Evolutionary conservation across 2,113 vertebrate species (phyloP).

Genomic region (Girardinichthys multiradiatus): DNA sequence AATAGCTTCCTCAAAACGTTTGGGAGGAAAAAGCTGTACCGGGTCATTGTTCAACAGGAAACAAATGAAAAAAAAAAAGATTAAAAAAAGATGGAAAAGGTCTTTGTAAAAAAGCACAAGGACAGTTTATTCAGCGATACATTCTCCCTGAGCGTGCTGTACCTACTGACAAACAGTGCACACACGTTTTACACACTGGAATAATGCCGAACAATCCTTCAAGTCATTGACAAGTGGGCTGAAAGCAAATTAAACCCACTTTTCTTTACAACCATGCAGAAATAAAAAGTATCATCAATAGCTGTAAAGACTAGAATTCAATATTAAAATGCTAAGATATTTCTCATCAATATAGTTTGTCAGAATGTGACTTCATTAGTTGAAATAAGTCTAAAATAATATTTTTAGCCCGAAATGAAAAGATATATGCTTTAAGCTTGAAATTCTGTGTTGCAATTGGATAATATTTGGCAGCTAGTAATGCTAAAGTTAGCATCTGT

Average conservation of each 20-base stretch:
- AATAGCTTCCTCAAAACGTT: slow-evolving; percentile 63
- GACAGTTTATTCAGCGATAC: slow-evolving; percentile 13
- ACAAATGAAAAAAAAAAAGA: slow-evolving; percentile 3
- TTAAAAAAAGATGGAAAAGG: slow-evolving; percentile 22
- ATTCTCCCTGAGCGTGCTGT: slow-evolving; percentile 16
- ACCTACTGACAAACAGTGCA: slow-evolving; percentile 23
- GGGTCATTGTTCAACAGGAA: slow-evolving; percentile 39
- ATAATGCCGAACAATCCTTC: slow-evolving; percentile 16
- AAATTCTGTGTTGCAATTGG: no score
- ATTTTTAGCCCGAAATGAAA: neutral
- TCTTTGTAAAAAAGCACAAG: slow-evolving; percentile 40
- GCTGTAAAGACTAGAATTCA: neutral
- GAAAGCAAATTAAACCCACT: slow-evolving; percentile 44
- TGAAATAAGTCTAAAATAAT: neutral
- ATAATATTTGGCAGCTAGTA: no score
- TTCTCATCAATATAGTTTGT: neutral
- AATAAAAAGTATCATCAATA: slow-evolving; percentile 17
- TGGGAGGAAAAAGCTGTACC: slow-evolving; percentile 59
- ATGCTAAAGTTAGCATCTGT: no score
- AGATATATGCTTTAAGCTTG: neutral
- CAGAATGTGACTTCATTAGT: neutral
- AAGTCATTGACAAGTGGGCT: slow-evolving; percentile 33
- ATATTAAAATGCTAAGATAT: slow-evolving; percentile 1
- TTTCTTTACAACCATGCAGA: slow-evolving; percentile 42
- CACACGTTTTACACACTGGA: slow-evolving; percentile 14